phyloP scores from a whole-genome alignment of 1,140 invertebrate species.

The Cydia fagiglandana region DNA sequence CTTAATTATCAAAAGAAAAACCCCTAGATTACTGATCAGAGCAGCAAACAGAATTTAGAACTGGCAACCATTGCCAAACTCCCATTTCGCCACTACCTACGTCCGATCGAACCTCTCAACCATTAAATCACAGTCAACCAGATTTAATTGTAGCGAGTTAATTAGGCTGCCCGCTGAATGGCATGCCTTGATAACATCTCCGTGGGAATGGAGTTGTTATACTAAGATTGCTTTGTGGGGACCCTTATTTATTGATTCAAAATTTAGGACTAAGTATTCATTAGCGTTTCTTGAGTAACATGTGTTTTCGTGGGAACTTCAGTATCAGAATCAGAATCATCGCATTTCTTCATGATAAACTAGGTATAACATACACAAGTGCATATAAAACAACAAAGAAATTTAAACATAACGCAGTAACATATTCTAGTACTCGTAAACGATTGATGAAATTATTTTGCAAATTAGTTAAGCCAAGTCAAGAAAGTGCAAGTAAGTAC shows the following conservation, averaged over 20 bases:
- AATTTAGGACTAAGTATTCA: slow-evolving; percentile 6
- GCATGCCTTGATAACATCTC: slow-evolving; percentile 23
- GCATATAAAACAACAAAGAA: too few relatives aligned
- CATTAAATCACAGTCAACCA: slow-evolving; percentile 14
- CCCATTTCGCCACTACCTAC: background rate
- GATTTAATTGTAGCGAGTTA: slow-evolving; percentile 29
- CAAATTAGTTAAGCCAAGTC: background rate
- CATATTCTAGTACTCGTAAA: too few relatives aligned
- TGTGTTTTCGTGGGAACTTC: background rate
- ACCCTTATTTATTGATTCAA: slow-evolving; percentile 19
- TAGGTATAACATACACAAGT: too few relatives aligned
- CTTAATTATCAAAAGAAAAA: too few relatives aligned
- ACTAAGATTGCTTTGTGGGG: slow-evolving; percentile 10
- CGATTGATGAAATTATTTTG: background rate
- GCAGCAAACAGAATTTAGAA: background rate
- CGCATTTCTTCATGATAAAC: too few relatives aligned
- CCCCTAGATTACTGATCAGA: too few relatives aligned
- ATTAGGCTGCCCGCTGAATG: slow-evolving; percentile 24
- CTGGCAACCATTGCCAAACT: background rate
- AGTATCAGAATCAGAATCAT: too few relatives aligned
- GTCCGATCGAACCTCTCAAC: background rate
- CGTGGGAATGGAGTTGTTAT: slow-evolving; percentile 22
- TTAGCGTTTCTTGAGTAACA: background rate
- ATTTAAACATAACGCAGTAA: too few relatives aligned
- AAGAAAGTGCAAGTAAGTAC: too few relatives aligned